Evolutionary conservation across 2,888 invertebrate genomes (phyloP).

Genomic region (Endotricha flammealis): DNA sequence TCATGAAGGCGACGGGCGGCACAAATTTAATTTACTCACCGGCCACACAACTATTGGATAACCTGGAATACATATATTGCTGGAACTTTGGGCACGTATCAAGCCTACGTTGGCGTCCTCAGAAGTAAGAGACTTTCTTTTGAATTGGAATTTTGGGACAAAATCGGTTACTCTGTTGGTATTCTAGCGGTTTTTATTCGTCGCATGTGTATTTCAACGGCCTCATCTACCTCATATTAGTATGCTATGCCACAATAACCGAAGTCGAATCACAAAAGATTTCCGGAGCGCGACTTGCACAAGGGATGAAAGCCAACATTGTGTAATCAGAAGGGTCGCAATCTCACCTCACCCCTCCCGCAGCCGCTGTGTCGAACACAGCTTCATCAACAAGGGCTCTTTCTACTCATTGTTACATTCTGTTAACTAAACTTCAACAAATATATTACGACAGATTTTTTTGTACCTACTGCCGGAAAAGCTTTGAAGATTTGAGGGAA

Average conservation of each 20-base stretch:
- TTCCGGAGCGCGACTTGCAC: slow-evolving; percentile 76
- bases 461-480: too few relatives aligned
- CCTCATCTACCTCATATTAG: slow-evolving; percentile 67
- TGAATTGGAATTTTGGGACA: too few relatives aligned
- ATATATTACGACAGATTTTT: too few relatives aligned
- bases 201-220: slow-evolving; percentile 50
- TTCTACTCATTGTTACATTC: slow-evolving; percentile 67
- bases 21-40: slow-evolving; percentile 62
- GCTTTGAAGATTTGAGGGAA: too few relatives aligned
- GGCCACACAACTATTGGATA: slow-evolving; percentile 32
- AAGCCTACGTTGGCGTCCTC: neutral
- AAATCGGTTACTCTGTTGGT: neutral
- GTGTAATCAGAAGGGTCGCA: slow-evolving; percentile 78
- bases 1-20: slow-evolving; percentile 54
- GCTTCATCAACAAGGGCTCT: slow-evolving; percentile 73
- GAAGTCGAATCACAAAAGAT: slow-evolving; percentile 77
- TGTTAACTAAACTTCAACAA: slow-evolving; percentile 44
- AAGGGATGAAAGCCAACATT: slow-evolving; percentile 76
- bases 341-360: slow-evolving; percentile 63
- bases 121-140: neutral
- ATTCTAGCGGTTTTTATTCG: slow-evolving; percentile 1
- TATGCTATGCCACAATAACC: slow-evolving; percentile 74
- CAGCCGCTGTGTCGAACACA: slow-evolving; percentile 63
- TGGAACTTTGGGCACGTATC: neutral
- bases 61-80: slow-evolving; percentile 19